Conservation (phyloP, 1,140 invertebrate species). For the Colletes gigas region DNA sequence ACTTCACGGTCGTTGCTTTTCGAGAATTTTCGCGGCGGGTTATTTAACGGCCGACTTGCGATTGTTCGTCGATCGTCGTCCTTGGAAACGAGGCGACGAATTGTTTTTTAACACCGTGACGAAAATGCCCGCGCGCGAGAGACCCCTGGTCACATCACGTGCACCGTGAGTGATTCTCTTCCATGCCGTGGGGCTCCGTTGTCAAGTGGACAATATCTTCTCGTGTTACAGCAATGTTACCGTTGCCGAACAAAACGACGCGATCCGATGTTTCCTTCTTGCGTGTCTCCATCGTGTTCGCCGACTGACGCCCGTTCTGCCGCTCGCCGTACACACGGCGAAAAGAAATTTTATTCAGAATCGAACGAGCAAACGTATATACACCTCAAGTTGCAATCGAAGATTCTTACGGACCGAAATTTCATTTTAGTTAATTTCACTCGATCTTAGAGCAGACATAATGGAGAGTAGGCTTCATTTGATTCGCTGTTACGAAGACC, state of each 20-base stretch:
- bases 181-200: constrained; percentile 56
- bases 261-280: constrained; percentile 46
- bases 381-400: too few species aligned
- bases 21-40: background rate
- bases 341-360: too few species aligned
- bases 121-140: background rate
- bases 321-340: background rate
- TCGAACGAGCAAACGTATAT: too few species aligned
- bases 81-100: background rate
- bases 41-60: background rate
- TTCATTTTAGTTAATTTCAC: too few species aligned
- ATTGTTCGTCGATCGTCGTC: too few species aligned
- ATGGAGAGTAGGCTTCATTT: too few species aligned
- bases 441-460: too few species aligned
- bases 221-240: constrained; percentile 69
- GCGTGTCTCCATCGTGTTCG: constrained; percentile 25
- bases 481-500: constrained; percentile 31
- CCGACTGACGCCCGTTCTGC: background rate
- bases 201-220: constrained; percentile 72
- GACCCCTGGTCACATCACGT: constrained; percentile 51
- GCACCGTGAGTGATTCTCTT: constrained; percentile 56
- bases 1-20: background rate
- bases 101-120: constrained; percentile 8
- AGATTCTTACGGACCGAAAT: too few species aligned
- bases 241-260: constrained; percentile 66